Percentiles rank a stretch among this genome's conserved stretches.
Conservation (phyloP, 2,113 vertebrate genomes). For the Triplophysa siluroides region DNA sequence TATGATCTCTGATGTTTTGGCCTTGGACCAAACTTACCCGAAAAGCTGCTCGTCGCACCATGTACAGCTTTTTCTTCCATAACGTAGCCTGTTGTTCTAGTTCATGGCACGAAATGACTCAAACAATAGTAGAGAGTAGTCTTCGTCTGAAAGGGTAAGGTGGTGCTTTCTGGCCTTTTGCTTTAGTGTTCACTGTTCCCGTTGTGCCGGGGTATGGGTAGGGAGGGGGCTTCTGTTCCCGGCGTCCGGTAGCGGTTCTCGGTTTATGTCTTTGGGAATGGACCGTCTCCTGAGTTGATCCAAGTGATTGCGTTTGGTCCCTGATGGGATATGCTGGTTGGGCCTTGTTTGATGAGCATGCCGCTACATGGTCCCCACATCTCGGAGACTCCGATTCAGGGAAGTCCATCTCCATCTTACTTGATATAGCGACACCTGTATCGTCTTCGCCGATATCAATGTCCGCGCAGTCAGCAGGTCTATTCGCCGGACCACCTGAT, state of each 20-base stretch:
- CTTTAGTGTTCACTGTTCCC: conserved; percentile 55
- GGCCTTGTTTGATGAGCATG: conserved; percentile 49
- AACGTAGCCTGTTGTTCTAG: conserved; percentile 62
- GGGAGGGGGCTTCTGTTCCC: conserved; percentile 71
- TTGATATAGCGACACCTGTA: conserved; percentile 40
- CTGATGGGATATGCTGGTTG: conserved; percentile 55
- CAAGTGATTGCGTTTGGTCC: conserved; percentile 26
- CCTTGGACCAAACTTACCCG: conserved; percentile 65
- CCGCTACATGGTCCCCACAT: conserved; percentile 39
- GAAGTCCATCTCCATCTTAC: conserved; percentile 39
- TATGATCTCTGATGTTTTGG: background rate
- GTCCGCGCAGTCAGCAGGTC: conserved; percentile 74
- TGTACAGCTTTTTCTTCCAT: conserved; percentile 63
- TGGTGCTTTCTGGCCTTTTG: conserved; percentile 63
- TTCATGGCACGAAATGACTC: conserved; percentile 58
- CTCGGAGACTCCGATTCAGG: background rate
- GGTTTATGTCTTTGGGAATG: conserved; percentile 41
- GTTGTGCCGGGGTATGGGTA: conserved; percentile 65
- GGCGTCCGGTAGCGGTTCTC: conserved; percentile 44
- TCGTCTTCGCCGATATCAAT: conserved; percentile 72
- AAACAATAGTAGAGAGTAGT: conserved; percentile 78
- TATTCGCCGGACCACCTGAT: conserved; percentile 79
- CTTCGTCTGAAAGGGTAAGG: conserved; percentile 71
- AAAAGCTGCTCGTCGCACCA: conserved; percentile 62
- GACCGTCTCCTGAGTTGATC: conserved; percentile 37